These are phyloP conservation scores for Gasterosteus aculeatus DNA, from an alignment of 2,113 vertebrate genomes.

Conservation along the genomic window DNA sequence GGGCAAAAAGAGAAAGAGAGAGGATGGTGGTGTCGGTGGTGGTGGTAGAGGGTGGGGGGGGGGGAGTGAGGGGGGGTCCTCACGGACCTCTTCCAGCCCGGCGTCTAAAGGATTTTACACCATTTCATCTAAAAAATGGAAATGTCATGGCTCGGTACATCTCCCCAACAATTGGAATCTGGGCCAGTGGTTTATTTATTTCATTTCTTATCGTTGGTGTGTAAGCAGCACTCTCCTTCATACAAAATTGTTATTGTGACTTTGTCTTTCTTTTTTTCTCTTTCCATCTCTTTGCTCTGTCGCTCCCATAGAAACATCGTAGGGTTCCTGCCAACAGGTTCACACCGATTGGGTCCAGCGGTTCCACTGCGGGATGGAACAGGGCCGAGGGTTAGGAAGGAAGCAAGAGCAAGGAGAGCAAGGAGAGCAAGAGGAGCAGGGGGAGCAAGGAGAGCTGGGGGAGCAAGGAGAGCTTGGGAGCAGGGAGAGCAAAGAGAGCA, in stretches of 20 bases:
- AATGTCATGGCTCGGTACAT: slow-evolving; percentile 76
- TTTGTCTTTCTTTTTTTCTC: slow-evolving; percentile 50
- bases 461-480: too few relatives aligned
- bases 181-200: slow-evolving; percentile 78
- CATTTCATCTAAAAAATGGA: slow-evolving; percentile 79
- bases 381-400: slow-evolving; percentile 46
- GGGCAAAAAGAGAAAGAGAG: slow-evolving; percentile 55
- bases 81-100: slow-evolving; percentile 69
- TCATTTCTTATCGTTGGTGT: slow-evolving; percentile 57
- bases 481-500: too few relatives aligned
- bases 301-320: slow-evolving; percentile 30
- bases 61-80: slow-evolving; percentile 52
- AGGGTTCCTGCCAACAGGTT: slow-evolving; percentile 65
- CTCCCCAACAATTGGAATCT: slow-evolving; percentile 77
- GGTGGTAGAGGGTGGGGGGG: not conserved
- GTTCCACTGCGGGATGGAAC: slow-evolving; percentile 37
- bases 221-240: slow-evolving; percentile 53
- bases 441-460: too few relatives aligned
- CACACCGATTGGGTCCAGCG: slow-evolving; percentile 55
- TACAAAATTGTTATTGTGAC: slow-evolving; percentile 62
- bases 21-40: not conserved
- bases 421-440: too few relatives aligned
- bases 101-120: slow-evolving; percentile 79
- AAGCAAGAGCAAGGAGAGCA: not conserved
- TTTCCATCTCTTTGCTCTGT: slow-evolving; percentile 10